Percentiles rank a stretch among this genome's conserved stretches.
Evolutionary conservation across 2,113 vertebrate species (phyloP).

Genomic region (Barnardius zonarius): DNA sequence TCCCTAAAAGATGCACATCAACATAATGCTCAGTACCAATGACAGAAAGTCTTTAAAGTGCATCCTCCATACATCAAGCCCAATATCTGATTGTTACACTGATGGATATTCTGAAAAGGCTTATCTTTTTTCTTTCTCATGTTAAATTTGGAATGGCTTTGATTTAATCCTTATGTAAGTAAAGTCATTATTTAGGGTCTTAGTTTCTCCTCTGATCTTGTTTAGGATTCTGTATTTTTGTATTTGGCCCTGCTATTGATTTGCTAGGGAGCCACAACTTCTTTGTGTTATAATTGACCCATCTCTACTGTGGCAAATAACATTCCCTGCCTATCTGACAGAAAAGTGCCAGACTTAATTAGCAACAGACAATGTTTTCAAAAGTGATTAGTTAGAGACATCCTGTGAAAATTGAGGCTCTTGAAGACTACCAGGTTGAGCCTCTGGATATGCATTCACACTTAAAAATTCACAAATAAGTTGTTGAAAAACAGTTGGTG

Average conservation of each 20-base stretch:
- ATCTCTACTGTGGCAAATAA: background rate
- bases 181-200: background rate
- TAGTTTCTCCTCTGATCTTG: background rate
- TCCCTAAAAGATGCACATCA: background rate
- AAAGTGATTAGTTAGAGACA: conserved; percentile 10
- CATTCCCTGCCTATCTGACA: conserved; percentile 32
- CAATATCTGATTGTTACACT: background rate
- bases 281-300: background rate
- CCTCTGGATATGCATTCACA: conserved; percentile 19
- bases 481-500: conserved; percentile 6
- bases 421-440: background rate
- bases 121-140: background rate
- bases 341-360: conserved; percentile 33
- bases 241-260: background rate
- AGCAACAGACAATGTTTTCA: conserved; percentile 11
- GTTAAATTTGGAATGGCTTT: background rate
- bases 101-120: background rate
- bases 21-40: background rate
- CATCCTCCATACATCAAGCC: background rate
- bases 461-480: background rate
- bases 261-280: background rate
- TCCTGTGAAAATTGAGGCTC: conserved; percentile 12
- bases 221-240: background rate
- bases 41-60: background rate
- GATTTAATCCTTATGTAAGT: background rate